Conservation (phyloP, 2,797 vertebrate species). For the Nyctalus aviator region DNA sequence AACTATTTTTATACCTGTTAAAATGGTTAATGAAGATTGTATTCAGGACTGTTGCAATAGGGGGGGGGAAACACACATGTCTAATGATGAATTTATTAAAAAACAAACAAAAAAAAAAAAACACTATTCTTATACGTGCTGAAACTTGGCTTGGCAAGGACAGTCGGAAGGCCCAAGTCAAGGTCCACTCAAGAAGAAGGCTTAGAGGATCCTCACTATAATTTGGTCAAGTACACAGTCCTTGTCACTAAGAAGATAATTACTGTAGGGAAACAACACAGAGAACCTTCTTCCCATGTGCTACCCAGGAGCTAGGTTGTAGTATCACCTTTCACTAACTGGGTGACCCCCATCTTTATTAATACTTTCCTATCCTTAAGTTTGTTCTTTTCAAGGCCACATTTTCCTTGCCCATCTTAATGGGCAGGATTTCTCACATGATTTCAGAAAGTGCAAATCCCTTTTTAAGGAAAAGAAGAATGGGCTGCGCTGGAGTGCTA, state of each 20-base stretch:
- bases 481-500: conserved; percentile 23
- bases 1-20: not conserved
- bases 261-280: not conserved
- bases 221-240: not conserved
- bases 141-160: not conserved
- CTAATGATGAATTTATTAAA: no score
- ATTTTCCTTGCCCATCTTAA: conserved; percentile 23
- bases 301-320: not conserved
- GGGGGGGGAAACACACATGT: not conserved
- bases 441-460: conserved; percentile 46
- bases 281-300: not conserved
- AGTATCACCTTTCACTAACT: not conserved
- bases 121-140: not conserved
- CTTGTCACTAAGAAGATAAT: not conserved
- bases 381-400: not conserved
- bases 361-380: not conserved
- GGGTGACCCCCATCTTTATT: not conserved
- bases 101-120: no score
- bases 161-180: not conserved
- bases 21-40: not conserved
- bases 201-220: not conserved
- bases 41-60: not conserved
- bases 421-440: conserved; percentile 22
- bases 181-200: not conserved
- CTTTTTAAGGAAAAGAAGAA: conserved; percentile 51